Percentiles rank a stretch among this genome's conserved stretches.
phyloP scores from a whole-genome alignment of 2,113 vertebrate genomes.

The Istiophorus platypterus region DNA sequence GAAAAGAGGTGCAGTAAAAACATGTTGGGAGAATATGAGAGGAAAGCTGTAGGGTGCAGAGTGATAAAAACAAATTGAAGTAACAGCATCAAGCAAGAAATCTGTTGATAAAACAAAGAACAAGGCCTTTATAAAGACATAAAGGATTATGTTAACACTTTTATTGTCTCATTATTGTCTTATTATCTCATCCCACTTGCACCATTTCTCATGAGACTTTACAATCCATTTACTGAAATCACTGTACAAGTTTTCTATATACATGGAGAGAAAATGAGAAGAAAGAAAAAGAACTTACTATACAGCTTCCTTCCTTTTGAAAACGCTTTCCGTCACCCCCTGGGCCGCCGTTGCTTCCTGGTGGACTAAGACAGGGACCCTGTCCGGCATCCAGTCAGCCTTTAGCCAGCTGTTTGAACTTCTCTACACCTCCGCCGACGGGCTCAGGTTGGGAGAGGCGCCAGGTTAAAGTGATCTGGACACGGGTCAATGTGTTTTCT shows the following conservation, averaged over 20 bases:
- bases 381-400: conserved; percentile 12
- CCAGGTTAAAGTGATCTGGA: conserved; percentile 81
- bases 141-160: neutral
- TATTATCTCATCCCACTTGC: neutral
- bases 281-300: conserved; percentile 35
- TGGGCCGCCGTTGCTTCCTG: neutral
- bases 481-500: conserved; percentile 66
- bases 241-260: neutral
- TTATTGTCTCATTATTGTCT: neutral
- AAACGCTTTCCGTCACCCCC: neutral
- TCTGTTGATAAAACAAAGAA: neutral
- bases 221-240: neutral
- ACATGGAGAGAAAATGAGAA: neutral
- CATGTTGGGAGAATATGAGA: neutral
- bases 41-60: neutral
- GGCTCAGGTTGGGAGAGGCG: conserved; percentile 30
- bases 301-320: conserved; percentile 5
- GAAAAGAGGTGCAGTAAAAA: neutral
- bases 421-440: neutral
- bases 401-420: conserved; percentile 46
- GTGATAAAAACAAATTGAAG: neutral
- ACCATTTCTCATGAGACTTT: neutral
- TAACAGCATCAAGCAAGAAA: neutral
- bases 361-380: conserved; percentile 8
- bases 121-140: neutral